Evolutionary conservation across 2,113 vertebrate species (phyloP), one percentile per base, ranked within the genome.

Genomic region (Spermophilus dauricus): DNA sequence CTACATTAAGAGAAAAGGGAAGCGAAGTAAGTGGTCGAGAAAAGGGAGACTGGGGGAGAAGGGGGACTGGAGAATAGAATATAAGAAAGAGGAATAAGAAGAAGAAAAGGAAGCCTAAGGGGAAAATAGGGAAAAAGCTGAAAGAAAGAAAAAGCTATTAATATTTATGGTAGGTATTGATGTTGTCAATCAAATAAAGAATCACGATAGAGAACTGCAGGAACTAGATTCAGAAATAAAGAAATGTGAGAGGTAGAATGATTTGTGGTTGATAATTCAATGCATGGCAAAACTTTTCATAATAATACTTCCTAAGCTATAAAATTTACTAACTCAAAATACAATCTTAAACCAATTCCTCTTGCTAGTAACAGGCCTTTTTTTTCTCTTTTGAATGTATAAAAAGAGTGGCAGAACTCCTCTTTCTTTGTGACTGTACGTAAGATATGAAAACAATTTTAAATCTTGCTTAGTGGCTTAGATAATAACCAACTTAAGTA

Each of bases 241-340:
- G 11, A 69, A 83, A 56, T 26, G 0, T 32, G 69, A 89, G 42
- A 53, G 26, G 28, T 14, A 86, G 14, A 78, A 87, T 69, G 16
- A 37, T 30, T 72, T 4, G 28, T 51, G 37, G 32, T 8, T 80
- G 42, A 51, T 89, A 69, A 94, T 53, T 87, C 30, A 81, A 83
- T 76, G 30, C 24, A 17, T 16, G 1, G 58, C 77, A 96, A 83
- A 90, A 61, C 0, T 73, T 87, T 83, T 70, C 37, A 85, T 76
- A 87, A 84, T 26, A 88, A 28, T 45, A n/a, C 8, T 85, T 22
- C 53, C 30, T 63, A 26, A 88, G 45, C 10, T 85, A 58, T 73
- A 32, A 92, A 8, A 56, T 72, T 75, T 69, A 73, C 56, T 91
- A 95, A 91, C 45, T 77, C 51, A 63, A 87, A 85, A 96, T 82